Evolutionary conservation across 2,888 invertebrate genomes (phyloP), one percentile per base, ranked within the genome.

Genomic region (Enchytraeus crypticus): DNA sequence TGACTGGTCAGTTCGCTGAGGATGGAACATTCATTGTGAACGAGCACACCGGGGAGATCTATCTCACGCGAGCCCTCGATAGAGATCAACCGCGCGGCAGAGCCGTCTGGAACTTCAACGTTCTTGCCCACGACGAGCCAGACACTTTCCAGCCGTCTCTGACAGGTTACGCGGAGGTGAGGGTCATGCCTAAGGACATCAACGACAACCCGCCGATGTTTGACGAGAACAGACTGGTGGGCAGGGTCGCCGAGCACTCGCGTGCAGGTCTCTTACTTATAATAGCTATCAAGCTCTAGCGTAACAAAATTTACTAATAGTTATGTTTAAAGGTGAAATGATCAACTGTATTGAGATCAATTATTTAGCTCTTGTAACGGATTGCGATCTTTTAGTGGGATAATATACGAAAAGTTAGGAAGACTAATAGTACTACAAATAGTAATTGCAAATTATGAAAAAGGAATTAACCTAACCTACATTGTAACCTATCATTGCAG

Each of bases 121-220:
- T 78, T 11, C 67, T 74, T 11, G 77, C 76, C n/a, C 69, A 71
- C 46, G 78, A 78, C 66, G 77, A 77, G 60, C 72, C 73, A 0
- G 69, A 67, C 30, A 69, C 66, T 14, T 61, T 65, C 47, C 67
- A 66, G 27, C 64, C 61, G 2, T 69, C 70, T 59, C 85, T 95
- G 33, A 92, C 93, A 51, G 91, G 95, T 63, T 96, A 95, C 79
- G 92, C 95, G 65, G 93, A 95, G 81, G 95, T 96, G 45, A 92
- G 95, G 84, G 93, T 96, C 67, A 92, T 92, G 81, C 86, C 95
- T 57, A 92, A 92, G 80, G 95, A 95, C 80, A 92, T 95, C 77
- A 96, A 96, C 82, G 96, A 96, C 83, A 96, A 96, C 81, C 89
- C 90, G 5, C 96, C 96, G n/a, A 88, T 90, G 72, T 96, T 96